Base-by-base conservation (phyloP, 2,888 invertebrate species). In the Epiperipatus broadwayi region DNA sequence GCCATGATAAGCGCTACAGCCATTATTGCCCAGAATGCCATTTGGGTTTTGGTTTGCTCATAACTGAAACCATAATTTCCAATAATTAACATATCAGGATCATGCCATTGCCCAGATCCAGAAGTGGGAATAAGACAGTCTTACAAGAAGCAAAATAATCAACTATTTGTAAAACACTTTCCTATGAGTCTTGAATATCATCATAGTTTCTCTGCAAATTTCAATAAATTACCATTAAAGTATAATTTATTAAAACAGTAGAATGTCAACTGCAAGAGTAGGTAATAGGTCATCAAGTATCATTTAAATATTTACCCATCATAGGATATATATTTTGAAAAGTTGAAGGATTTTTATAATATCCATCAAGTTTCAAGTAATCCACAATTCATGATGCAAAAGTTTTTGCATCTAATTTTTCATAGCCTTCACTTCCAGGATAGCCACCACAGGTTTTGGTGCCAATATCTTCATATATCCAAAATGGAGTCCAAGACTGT, bases 251-350 rank as follows among this genome's bases (percentile, higher is more conserved):
- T n/a, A n/a, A n/a, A n/a, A n/a, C n/a, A n/a, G n/a, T n/a, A n/a
- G n/a, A n/a, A n/a, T n/a, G 95, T 93, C 93, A 95, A 59, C 85
- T 87, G 64, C 95, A 97, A 0, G 89, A 85, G 62, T 89, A 95
- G 37, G 93, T 72, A 76, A 97, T 95, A 10, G 76, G 71, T 20
- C 81, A 67, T 2, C 89, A 87, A 18, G 95, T 93, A 49, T 70
- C 66, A 64, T 95, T 97, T 37, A 97, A 66, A 53, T 78, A 74
- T 43, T 69, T 70, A 7, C 83, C 85, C 64, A 97, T 91, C 50
- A 78, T 78, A 0, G 91, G 87, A 62, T 95, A 97, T 1, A 91
- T 79, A 75, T 51, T 15, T 47, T 28, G 12, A 22, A 28, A 33
- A n/a, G n/a, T n/a, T n/a, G n/a, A n/a, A 0, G 83, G 80, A 46